phyloP scores from a whole-genome alignment of 1,140 invertebrate genomes.

The Drosophila azteca region DNA sequence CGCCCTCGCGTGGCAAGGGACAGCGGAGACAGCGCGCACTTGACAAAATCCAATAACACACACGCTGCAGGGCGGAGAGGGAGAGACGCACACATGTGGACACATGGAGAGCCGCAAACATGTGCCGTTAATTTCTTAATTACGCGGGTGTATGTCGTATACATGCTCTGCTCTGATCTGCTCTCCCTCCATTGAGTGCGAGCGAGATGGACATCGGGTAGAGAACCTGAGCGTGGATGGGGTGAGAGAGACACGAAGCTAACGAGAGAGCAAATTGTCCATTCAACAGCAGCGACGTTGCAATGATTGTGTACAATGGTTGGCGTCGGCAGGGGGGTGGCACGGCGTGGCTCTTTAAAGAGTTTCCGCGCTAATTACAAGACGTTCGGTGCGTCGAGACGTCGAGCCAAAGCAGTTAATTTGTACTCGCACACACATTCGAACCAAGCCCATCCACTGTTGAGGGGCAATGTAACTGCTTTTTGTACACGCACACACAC shows the following conservation, averaged over 20 bases:
- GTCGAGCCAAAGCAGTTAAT: slow-evolving; percentile 71
- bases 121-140: slow-evolving; percentile 81
- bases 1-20: background rate
- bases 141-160: slow-evolving; percentile 56
- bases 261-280: slow-evolving; percentile 58
- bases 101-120: slow-evolving; percentile 67
- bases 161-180: slow-evolving; percentile 24
- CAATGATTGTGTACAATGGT: slow-evolving; percentile 26
- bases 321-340: background rate
- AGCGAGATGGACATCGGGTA: slow-evolving; percentile 4
- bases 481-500: too few relatives aligned
- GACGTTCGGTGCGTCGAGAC: slow-evolving; percentile 64
- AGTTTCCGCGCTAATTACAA: slow-evolving; percentile 76
- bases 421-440: slow-evolving; percentile 55
- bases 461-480: too few relatives aligned
- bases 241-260: slow-evolving; percentile 29
- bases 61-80: slow-evolving; percentile 10
- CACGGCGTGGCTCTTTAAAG: slow-evolving; percentile 36
- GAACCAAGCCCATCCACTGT: slow-evolving; percentile 14
- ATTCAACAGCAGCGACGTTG: slow-evolving; percentile 55
- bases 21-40: slow-evolving; percentile 50
- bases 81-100: slow-evolving; percentile 39
- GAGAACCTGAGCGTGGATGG: slow-evolving; percentile 9
- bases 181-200: slow-evolving; percentile 10
- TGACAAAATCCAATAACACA: slow-evolving; percentile 71